These are phyloP conservation scores for Malurus leucopterus DNA, from an alignment of 2,797 vertebrate species.

Conservation along the genomic window DNA sequence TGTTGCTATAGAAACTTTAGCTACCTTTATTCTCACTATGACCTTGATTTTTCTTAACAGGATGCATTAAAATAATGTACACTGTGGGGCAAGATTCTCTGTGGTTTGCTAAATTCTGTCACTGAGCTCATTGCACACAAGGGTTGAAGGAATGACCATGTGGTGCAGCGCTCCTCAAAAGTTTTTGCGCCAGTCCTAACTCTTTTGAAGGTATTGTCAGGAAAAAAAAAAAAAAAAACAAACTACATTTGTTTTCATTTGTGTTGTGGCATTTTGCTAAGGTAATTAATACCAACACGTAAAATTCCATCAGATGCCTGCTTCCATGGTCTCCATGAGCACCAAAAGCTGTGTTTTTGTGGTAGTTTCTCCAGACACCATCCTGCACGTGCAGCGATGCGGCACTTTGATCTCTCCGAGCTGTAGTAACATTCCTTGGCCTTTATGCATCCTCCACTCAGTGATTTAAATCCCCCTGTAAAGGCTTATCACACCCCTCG, in stretches of 20 bases:
- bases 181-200: background rate
- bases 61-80: conserved; percentile 21
- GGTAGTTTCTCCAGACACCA: background rate
- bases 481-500: background rate
- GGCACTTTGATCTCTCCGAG: background rate
- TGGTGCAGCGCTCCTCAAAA: background rate
- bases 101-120: conserved; percentile 2
- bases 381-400: rapidly evolving
- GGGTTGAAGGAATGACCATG: background rate
- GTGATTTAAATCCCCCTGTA: background rate
- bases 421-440: background rate
- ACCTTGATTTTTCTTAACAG: conserved; percentile 59
- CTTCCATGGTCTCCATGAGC: background rate
- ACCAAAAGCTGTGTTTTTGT: background rate
- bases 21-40: conserved; percentile 57
- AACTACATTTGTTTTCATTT: background rate
- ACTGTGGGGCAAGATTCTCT: background rate
- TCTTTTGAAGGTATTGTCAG: background rate
- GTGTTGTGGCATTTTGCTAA: background rate
- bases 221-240: background rate
- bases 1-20: conserved; percentile 69
- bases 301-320: background rate
- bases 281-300: background rate
- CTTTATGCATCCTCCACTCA: background rate
- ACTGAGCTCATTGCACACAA: background rate